Percentiles rank a stretch among this genome's conserved stretches.
These are phyloP conservation scores for Decapterus maruadsi DNA, from an alignment of 2,797 vertebrate genomes.

Conservation along the genomic window DNA sequence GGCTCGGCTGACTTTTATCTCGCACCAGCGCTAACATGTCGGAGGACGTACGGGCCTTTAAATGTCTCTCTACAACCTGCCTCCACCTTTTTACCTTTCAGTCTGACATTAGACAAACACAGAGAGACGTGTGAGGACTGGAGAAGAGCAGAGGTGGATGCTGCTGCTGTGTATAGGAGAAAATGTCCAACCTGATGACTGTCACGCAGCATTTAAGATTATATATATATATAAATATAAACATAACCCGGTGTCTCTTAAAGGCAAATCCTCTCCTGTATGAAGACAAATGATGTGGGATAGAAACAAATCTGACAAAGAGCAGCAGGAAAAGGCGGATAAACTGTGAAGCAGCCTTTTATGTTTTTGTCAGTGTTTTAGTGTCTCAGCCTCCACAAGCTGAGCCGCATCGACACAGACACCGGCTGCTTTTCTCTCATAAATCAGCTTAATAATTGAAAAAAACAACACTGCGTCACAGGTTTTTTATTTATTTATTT, in stretches of 20 bases:
- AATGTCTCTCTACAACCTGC: not conserved
- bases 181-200: not conserved
- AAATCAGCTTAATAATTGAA: slow-evolving; percentile 55
- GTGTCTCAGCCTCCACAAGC: slow-evolving; percentile 10
- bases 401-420: slow-evolving; percentile 14
- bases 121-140: not conserved
- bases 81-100: not conserved
- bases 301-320: not conserved
- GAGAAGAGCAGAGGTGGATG: not conserved
- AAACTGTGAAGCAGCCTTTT: slow-evolving; percentile 35
- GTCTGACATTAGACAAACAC: not conserved
- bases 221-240: too few relatives aligned
- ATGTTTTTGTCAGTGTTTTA: slow-evolving; percentile 48
- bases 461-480: slow-evolving; percentile 34
- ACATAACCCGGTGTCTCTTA: slow-evolving; percentile 3
- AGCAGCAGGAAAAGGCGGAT: slow-evolving; percentile 18
- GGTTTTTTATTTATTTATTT: too few relatives aligned
- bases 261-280: slow-evolving; percentile 5
- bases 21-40: not conserved
- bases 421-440: slow-evolving; percentile 27
- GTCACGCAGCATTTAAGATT: not conserved
- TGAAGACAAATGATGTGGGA: slow-evolving; percentile 28
- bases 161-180: not conserved
- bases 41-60: not conserved
- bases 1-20: slow-evolving; percentile 3